Evolutionary conservation across 2,113 vertebrate species (phyloP), one percentile per base, ranked within the genome.

Genomic region (Grallaria varia): DNA sequence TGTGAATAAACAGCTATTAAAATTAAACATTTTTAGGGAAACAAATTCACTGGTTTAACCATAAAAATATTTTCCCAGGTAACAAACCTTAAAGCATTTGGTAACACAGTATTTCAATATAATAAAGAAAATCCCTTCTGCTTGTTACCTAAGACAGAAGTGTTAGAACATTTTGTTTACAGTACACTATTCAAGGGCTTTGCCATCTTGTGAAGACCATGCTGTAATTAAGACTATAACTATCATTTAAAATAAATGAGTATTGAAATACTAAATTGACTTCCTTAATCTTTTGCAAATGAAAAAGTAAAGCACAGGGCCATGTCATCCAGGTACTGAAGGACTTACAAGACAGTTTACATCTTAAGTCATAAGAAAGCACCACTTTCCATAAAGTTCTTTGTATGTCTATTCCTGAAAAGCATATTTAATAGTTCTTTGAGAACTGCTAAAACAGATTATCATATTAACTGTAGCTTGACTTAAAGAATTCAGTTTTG

Each of bases 1-100:
- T 96, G 96, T 94, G 91, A 95, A 95, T 91, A 96, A 95, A 95
- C 67, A 95, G 81, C 82, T 95, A 93, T 82, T 88, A 91, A 97
- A 96, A 96, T 89, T 3, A 93, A 56, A 97, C 63, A 40, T 50
- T 93, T 96, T 95, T 44, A 87, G 95, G 95, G 96, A 96, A 95
- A 96, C 74, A 96, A 96, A 58, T 64, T 91, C 89, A 90, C 66
- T 90, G 95, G 87, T 94, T 95, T 96, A 97, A 96, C 84, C 90
- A 95, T 93, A 95, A 96, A 93, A 96, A 74, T 96, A 92, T 83
- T 93, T 83, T 72, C 87, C 78, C 63, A 23, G 49, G 14, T 84
- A 94, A 89, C 23, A 96, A 96, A 95, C 56, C 64, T 96, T 81
- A 94, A 82, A 95, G 93, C 81, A 87, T 78, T 93, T 90, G 72